Conservation (phyloP, 2,888 invertebrate species). For the Cerastis rubricosa region DNA sequence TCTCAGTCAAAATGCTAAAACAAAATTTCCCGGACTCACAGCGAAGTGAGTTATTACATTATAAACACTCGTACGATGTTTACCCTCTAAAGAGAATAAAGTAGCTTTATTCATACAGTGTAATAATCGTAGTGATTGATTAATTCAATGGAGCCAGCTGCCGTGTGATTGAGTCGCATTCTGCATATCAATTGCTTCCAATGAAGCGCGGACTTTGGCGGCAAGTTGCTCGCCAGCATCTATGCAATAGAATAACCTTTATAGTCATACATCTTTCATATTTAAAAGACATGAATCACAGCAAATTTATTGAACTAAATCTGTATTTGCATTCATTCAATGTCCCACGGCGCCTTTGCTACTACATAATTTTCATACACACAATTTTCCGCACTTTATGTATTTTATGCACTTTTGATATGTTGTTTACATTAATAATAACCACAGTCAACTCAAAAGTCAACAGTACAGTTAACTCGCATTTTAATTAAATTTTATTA, state of each 20-base stretch:
- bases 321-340: slow-evolving; percentile 31
- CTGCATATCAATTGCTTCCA: slow-evolving; percentile 72
- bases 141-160: slow-evolving; percentile 68
- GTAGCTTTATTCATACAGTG: slow-evolving; percentile 67
- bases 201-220: slow-evolving; percentile 67
- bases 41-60: slow-evolving; percentile 20
- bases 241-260: slow-evolving; percentile 46
- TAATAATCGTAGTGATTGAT: slow-evolving; percentile 73
- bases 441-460: slow-evolving; percentile 15
- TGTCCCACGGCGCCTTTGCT: not conserved
- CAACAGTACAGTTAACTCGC: slow-evolving; percentile 39
- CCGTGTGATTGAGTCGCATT: slow-evolving; percentile 66
- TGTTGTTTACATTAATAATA: slow-evolving; percentile 13
- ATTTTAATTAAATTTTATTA: slow-evolving; percentile 56
- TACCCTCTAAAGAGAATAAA: slow-evolving; percentile 48
- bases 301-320: slow-evolving; percentile 34
- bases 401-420: slow-evolving; percentile 4
- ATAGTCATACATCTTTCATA: slow-evolving; percentile 28
- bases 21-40: not conserved
- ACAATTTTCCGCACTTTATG: not conserved
- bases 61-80: slow-evolving; percentile 12
- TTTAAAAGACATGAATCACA: slow-evolving; percentile 44
- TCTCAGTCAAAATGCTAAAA: slow-evolving; percentile 3
- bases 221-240: slow-evolving; percentile 46
- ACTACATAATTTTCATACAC: not conserved